A percentile compares a stretch with the other conserved stretches of the same genome.
Conservation (phyloP, 2,888 invertebrate genomes). For the Julus scanicus region DNA sequence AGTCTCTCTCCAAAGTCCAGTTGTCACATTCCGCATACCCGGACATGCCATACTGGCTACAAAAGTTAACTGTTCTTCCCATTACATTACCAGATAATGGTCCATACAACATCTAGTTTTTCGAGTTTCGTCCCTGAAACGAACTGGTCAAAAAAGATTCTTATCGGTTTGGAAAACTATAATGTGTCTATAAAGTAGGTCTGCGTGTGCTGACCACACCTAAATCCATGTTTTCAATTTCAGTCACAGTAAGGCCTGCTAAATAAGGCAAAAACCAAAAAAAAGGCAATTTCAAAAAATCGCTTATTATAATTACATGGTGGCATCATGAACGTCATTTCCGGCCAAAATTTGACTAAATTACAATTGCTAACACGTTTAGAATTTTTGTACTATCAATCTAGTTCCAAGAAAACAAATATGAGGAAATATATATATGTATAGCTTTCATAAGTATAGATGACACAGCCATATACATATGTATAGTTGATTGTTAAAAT, state of each 20-base stretch:
- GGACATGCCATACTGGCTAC: slow-evolving; percentile 31
- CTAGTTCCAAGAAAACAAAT: neutral
- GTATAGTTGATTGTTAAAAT: no score
- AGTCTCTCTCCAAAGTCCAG: neutral
- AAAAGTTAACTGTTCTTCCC: neutral
- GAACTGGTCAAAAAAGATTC: slow-evolving; percentile 29
- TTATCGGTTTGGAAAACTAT: slow-evolving; percentile 37
- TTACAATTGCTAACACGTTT: no score
- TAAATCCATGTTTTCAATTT: neutral
- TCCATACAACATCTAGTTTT: slow-evolving; percentile 12
- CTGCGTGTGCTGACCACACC: slow-evolving; percentile 37
- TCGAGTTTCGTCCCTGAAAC: slow-evolving; percentile 37
- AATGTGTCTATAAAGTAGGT: slow-evolving; percentile 47
- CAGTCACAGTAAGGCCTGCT: neutral
- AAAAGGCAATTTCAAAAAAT: neutral
- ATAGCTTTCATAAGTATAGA: no score
- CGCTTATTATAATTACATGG: neutral
- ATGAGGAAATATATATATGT: no score
- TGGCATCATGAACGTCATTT: neutral
- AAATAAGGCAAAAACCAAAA: neutral
- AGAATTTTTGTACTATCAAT: no score
- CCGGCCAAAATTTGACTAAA: neutral
- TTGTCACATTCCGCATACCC: slow-evolving; percentile 12
- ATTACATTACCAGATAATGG: slow-evolving; percentile 8
- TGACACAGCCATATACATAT: no score